These are phyloP conservation scores for Melozone crissalis DNA, from an alignment of 2,113 vertebrate species.

Conservation along the genomic window DNA sequence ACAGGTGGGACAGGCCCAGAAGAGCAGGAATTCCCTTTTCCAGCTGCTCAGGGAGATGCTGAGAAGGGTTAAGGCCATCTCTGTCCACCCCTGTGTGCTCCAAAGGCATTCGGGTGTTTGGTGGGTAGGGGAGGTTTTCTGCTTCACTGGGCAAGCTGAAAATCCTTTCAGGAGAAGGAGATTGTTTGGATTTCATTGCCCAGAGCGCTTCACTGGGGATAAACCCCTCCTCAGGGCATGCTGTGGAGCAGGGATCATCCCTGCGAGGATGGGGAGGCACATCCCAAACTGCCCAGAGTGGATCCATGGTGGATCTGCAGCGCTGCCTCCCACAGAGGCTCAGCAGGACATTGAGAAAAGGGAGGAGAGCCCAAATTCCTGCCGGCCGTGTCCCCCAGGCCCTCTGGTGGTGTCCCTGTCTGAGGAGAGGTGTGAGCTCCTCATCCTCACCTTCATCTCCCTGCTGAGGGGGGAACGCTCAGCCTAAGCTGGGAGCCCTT, in stretches of 20 bases:
- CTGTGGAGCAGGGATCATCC: fast-evolving
- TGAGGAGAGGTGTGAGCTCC: fast-evolving
- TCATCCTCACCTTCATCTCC: background rate
- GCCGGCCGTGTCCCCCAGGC: background rate
- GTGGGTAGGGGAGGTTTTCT: background rate
- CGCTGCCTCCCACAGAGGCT: fast-evolving
- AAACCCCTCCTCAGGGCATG: background rate
- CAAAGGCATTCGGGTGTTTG: background rate
- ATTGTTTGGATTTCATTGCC: background rate
- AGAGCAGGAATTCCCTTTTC: background rate
- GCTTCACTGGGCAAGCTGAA: background rate
- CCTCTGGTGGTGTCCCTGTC: fast-evolving
- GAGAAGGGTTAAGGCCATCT: background rate
- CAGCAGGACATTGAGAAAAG: fast-evolving
- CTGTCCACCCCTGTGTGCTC: fast-evolving
- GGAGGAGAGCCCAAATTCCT: background rate
- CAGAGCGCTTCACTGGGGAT: background rate
- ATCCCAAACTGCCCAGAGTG: fast-evolving
- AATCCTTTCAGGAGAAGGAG: background rate
- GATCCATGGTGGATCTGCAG: fast-evolving
- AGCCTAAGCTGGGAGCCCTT: fast-evolving
- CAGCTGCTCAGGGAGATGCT: background rate
- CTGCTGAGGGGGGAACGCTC: background rate
- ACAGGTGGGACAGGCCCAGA: background rate
- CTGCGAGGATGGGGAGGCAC: fast-evolving